Evolutionary conservation across 2,797 vertebrate genomes (phyloP).

Genomic region (Premnoplex brunnescens): DNA sequence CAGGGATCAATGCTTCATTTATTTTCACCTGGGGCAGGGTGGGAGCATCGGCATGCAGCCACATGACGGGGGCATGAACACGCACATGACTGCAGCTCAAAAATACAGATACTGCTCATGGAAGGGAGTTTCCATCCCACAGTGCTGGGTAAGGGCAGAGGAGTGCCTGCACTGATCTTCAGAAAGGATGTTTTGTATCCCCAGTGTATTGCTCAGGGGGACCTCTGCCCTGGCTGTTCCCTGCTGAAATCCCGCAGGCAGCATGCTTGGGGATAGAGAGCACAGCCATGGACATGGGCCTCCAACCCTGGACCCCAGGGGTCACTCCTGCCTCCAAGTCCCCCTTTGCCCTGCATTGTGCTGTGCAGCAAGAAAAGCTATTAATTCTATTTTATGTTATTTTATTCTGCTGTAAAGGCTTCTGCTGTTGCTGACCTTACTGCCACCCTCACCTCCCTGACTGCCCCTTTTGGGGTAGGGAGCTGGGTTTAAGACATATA

Average conservation of each 20-base stretch:
- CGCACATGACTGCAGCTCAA: neutral
- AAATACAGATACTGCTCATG: neutral
- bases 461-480: neutral
- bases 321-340: neutral
- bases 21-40: neutral
- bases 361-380: neutral
- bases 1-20: neutral
- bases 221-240: neutral
- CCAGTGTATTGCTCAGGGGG: fast-evolving
- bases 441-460: neutral
- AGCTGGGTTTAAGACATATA: neutral
- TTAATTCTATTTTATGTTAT: neutral
- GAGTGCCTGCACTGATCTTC: neutral
- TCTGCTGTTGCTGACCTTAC: neutral
- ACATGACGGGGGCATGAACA: fast-evolving
- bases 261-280: neutral
- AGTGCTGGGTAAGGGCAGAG: neutral
- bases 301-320: neutral
- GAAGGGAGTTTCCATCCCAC: neutral
- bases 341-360: neutral
- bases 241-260: neutral
- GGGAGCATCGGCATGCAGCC: neutral
- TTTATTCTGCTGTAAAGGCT: neutral
- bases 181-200: neutral
- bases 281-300: fast-evolving